phyloP scores from a whole-genome alignment of 2,797 vertebrate genomes.

The Sparidentex hasta region DNA sequence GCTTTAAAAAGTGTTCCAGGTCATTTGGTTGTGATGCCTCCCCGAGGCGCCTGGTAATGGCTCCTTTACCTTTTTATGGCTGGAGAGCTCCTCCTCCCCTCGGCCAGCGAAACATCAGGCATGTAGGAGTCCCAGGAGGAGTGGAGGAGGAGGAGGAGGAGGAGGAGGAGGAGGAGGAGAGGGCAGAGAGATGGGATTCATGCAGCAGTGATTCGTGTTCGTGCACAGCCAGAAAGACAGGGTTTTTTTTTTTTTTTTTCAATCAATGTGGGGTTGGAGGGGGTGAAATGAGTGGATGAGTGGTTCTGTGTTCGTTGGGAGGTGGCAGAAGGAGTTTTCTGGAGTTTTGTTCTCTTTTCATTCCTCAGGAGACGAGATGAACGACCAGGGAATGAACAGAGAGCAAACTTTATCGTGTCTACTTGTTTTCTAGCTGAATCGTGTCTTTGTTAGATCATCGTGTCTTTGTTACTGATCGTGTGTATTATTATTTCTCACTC shows the following conservation, averaged over 20 bases:
- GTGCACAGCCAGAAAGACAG: constrained; percentile 33
- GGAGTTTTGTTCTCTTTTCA: constrained; percentile 17
- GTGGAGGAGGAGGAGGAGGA: rapidly evolving
- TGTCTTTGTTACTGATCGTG: not conserved
- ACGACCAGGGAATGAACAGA: constrained; percentile 1
- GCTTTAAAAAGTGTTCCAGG: constrained; percentile 82
- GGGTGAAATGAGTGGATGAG: constrained; percentile 36
- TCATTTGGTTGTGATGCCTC: constrained; percentile 83
- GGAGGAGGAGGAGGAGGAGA: not conserved
- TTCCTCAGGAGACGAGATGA: constrained; percentile 16
- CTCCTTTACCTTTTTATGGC: constrained; percentile 78
- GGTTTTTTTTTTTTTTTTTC: constrained; percentile 46
- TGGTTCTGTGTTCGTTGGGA: constrained; percentile 3
- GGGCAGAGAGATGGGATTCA: constrained; percentile 47
- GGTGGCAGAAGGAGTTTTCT: constrained; percentile 20
- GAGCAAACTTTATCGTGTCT: not conserved
- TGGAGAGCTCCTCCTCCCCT: constrained; percentile 58
- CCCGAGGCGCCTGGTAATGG: constrained; percentile 78
- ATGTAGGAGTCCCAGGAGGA: constrained; percentile 43
- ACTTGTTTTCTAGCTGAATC: not conserved
- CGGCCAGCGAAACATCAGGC: constrained; percentile 39
- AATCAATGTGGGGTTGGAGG: constrained; percentile 42
- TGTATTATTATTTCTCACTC: not conserved
- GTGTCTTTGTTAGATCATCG: too few relatives aligned
- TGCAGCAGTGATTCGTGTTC: constrained; percentile 34